Percentiles rank a stretch among this genome's conserved stretches.
phyloP scores from a whole-genome alignment of 2,888 invertebrate genomes.

The Lepidocyrtoides sp. region DNA sequence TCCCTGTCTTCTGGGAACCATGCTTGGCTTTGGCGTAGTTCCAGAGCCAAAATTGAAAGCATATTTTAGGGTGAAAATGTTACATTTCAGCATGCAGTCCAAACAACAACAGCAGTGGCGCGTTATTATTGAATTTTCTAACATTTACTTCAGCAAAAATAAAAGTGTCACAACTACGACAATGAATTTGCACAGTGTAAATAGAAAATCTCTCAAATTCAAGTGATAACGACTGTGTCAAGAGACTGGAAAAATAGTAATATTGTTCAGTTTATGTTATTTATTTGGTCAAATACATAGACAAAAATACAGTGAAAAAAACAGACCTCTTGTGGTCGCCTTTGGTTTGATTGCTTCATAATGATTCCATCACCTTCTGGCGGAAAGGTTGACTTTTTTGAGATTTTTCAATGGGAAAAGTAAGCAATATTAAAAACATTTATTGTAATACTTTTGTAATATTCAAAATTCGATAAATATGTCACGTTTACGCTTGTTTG shows the following conservation, averaged over 20 bases:
- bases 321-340: conserved; percentile 20
- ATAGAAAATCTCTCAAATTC: conserved; percentile 64
- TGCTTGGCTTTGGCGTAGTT: conserved; percentile 55
- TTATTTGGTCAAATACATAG: too few relatives aligned
- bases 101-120: neutral
- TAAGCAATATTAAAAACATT: conserved; percentile 53
- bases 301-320: conserved; percentile 3
- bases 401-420: conserved; percentile 79
- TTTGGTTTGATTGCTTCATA: conserved; percentile 39
- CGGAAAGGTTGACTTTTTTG: conserved; percentile 77
- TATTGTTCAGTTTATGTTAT: neutral
- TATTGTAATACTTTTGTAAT: neutral
- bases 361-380: conserved; percentile 78
- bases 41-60: conserved; percentile 64
- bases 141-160: neutral
- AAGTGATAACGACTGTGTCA: conserved; percentile 57
- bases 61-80: conserved; percentile 56
- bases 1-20: conserved; percentile 52
- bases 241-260: neutral
- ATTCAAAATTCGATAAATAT: neutral
- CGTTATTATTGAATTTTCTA: conserved; percentile 15
- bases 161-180: conserved; percentile 18
- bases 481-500: neutral
- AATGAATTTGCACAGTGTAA: conserved; percentile 61
- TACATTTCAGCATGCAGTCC: conserved; percentile 36